A percentile compares a stretch with the other conserved stretches of the same genome.
Conservation (phyloP, 2,113 vertebrate species). For the Melanotaenia duboulayi region DNA sequence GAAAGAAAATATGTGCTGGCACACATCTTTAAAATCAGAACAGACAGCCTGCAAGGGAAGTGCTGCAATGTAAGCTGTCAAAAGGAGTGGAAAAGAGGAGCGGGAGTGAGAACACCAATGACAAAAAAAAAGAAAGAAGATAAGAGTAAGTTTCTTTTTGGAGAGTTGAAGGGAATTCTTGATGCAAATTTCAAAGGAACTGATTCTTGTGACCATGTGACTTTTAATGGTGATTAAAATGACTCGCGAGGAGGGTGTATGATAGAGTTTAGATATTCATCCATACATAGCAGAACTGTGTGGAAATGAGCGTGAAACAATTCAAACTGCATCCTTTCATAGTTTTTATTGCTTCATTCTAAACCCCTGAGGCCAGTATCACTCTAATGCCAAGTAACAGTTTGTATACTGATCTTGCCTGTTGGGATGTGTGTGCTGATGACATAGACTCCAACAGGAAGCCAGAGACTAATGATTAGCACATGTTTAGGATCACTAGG, state of each 20-base stretch:
- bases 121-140: constrained; percentile 37
- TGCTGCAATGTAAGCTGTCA: constrained; percentile 47
- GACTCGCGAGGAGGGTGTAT: constrained; percentile 17
- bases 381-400: constrained; percentile 60
- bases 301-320: constrained; percentile 22
- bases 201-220: constrained; percentile 8
- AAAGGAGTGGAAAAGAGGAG: constrained; percentile 30
- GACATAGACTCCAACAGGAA: constrained; percentile 81
- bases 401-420: constrained; percentile 56
- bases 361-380: constrained; percentile 46
- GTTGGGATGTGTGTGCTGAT: constrained; percentile 72
- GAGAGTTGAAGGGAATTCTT: constrained; percentile 20
- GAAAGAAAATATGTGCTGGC: constrained; percentile 44
- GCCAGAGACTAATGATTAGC: constrained; percentile 81
- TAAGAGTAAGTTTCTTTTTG: constrained; percentile 26
- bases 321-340: constrained; percentile 57
- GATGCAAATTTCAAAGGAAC: constrained; percentile 23
- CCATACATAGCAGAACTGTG: constrained; percentile 20
- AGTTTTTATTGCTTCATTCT: constrained; percentile 64
- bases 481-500: constrained; percentile 79
- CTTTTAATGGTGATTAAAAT: constrained; percentile 37
- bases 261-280: constrained; percentile 23
- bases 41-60: constrained; percentile 52
- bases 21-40: constrained; percentile 28
- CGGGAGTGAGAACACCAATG: constrained; percentile 46